Evolutionary conservation across 2,113 vertebrate genomes (phyloP).

Genomic region (Melanocharis versteri): DNA sequence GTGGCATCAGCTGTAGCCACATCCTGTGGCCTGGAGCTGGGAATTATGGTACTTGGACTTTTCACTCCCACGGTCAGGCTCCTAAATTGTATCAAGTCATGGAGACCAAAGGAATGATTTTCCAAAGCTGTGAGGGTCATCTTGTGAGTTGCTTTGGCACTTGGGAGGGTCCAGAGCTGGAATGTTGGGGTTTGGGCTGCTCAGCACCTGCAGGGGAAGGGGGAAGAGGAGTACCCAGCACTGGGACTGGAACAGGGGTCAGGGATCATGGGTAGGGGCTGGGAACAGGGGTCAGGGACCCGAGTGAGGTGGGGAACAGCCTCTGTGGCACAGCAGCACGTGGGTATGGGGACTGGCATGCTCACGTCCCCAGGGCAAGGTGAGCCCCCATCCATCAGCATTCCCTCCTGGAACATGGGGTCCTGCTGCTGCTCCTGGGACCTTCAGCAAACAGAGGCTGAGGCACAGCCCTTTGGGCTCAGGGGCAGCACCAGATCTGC

Average conservation of each 20-base stretch:
- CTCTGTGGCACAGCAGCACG: not conserved
- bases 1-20: not conserved
- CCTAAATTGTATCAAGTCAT: not conserved
- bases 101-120: not conserved
- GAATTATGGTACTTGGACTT: fast-evolving
- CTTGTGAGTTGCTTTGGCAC: not conserved
- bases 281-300: fast-evolving
- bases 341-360: too few species aligned
- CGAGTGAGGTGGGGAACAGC: not conserved
- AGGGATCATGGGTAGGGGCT: not conserved
- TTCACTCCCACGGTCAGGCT: not conserved
- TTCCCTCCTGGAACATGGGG: not conserved
- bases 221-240: not conserved
- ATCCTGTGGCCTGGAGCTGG: not conserved
- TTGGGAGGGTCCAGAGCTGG: not conserved
- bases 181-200: fast-evolving
- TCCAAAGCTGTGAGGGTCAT: not conserved
- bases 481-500: not conserved
- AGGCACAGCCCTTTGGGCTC: not conserved
- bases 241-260: not conserved
- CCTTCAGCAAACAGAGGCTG: not conserved
- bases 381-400: not conserved
- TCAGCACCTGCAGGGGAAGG: not conserved
- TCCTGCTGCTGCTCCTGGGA: not conserved
- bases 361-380: not conserved